A percentile compares a stretch with the other conserved stretches of the same genome.
Conservation (phyloP, 2,797 vertebrate genomes). For the Sphaeramia orbicularis region DNA sequence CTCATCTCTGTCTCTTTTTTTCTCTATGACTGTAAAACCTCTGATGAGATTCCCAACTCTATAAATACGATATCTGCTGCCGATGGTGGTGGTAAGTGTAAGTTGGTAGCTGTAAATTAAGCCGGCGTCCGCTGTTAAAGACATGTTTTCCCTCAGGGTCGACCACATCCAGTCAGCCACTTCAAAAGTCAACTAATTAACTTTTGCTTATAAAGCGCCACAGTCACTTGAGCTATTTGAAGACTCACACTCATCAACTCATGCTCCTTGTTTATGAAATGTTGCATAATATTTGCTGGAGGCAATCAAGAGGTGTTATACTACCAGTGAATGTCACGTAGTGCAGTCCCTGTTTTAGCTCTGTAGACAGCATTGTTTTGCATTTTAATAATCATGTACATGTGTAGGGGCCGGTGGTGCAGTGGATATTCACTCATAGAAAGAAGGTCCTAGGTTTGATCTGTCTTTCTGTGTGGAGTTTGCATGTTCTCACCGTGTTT, state of each 20-base stretch:
- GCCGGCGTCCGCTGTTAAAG: slow-evolving; percentile 38
- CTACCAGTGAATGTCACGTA: no score
- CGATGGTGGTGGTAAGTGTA: slow-evolving; percentile 29
- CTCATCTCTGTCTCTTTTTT: slow-evolving; percentile 48
- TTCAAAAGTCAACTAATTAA: slow-evolving; percentile 37
- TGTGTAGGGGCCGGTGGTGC: no score
- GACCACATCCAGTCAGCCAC: slow-evolving; percentile 28
- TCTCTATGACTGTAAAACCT: slow-evolving; percentile 31
- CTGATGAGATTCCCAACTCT: slow-evolving; percentile 37
- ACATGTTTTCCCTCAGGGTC: slow-evolving; percentile 31
- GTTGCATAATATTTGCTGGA: slow-evolving; percentile 20
- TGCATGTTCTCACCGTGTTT: no score
- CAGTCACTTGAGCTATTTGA: slow-evolving; percentile 33
- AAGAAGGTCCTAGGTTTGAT: no score
- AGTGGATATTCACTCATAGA: no score
- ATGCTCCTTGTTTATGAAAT: slow-evolving; percentile 15
- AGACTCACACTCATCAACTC: slow-evolving; percentile 20
- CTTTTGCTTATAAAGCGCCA: slow-evolving; percentile 16
- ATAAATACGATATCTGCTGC: slow-evolving; percentile 21
- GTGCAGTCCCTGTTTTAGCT: background rate
- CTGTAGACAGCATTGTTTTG: slow-evolving; percentile 8
- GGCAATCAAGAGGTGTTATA: slow-evolving; percentile 5
- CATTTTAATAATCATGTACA: background rate
- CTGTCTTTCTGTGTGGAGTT: no score
- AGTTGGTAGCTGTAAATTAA: slow-evolving; percentile 44